Base-by-base conservation (phyloP, 2,797 vertebrate species). In the Pseudotriccus pelzelni region DNA sequence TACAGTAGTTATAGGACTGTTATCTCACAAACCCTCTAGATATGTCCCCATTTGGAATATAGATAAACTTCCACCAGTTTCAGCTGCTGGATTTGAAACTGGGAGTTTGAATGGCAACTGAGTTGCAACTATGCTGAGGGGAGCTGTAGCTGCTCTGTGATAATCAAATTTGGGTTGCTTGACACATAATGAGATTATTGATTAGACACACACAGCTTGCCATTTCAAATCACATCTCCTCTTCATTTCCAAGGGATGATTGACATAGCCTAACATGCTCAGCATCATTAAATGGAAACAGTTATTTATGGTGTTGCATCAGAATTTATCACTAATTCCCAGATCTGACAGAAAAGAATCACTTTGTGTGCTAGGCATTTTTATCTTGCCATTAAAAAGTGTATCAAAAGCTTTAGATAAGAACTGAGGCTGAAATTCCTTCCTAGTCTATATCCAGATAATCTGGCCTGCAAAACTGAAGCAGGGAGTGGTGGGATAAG, bases 151-250 rank as follows among this genome's bases (percentile, higher is more conserved):
- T 76, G 77, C 77, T 97, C 56, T 84, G 49, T 85, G 87, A 87
- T 92, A 95, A 96, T 96, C 92, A 96, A 94, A 96, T 97, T 92
- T 93, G 87, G 75, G 91, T 96, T 96, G 87, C 94, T 93, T 93
- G 93, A 92, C 94, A 93, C 84, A 92, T 93, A 95, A 96, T 96
- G 94, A 84, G 93, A 93, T 95, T 97, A 96, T 97, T 96, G 95
- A 97, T 97, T 95, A 96, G 90, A 91, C 60, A 91, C 81, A 79
- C 46, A 30, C 89, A 92, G 84, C 76, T 92, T 96, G 93, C 92
- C 92, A 87, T 94, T 96, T 97, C 81, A 85, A 94, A 93, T 97
- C 93, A 91, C 94, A 94, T 92, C 90, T 95, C 74, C 43, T 81
- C 88, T 93, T 96, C 95, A 89, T 95, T 95, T 96, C 81, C 84